Evolutionary conservation across 2,888 invertebrate genomes (phyloP), one percentile per base, ranked within the genome.

Genomic region (Anagyrus pseudococci): DNA sequence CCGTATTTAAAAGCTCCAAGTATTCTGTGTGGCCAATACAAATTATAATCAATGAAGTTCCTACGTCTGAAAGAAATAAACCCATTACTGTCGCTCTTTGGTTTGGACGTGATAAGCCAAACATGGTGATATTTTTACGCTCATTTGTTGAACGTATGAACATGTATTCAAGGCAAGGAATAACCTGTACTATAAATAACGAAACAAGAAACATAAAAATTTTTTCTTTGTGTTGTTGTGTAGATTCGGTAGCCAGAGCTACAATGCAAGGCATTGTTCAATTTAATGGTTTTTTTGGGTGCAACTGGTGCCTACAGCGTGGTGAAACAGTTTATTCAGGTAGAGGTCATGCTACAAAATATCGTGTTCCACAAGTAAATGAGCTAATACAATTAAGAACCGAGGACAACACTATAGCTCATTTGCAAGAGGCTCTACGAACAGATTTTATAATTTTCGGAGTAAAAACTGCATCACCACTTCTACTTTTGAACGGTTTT

Each of bases 41-140:
- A 55, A 41, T 62, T 23, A 58, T 62, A 26, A 46, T 64, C 3
- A 71, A 68, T 63, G 70, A 71, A 49, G 13, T 69, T 10, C 64
- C 66, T 40, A 62, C 56, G 2, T 8, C 64, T 23, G 46, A 7
- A 48, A 26, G 47, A 62, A 47, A 40, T 41, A 19, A 59, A 60
- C n/a, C 58, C 54, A 43, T 68, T 25, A 37, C 65, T 10, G 53
- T 43, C 10, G 64, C 63, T 29, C 53, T 69, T 22, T 68, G 67
- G 65, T 68, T 55, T 37, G 69, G 68, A 17, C 33, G 40, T 26
- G 58, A 54, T 19, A 68, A 68, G 20, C 64, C 61, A 29, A 41
- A 52, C 6, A 67, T 64, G 62, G 50, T 46, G 44, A 20, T 49
- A 10, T 66, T 66, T 48, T 25, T 63, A 19, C 15, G 10, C 15